Conservation (phyloP, 2,113 vertebrate species). For the Notothenia coriiceps region DNA sequence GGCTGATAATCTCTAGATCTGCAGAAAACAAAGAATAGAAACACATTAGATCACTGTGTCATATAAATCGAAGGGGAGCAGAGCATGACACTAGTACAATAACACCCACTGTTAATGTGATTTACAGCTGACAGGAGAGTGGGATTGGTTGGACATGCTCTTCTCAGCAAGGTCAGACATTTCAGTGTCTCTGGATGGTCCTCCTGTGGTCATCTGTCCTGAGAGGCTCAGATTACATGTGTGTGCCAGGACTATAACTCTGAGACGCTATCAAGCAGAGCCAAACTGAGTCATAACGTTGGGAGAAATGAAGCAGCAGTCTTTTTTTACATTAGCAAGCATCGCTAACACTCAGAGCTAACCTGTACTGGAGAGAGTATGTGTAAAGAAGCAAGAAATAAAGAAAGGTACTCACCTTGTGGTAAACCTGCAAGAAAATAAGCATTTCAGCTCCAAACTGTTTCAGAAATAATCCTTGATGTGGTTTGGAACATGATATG, state of each 20-base stretch:
- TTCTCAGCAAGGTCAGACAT: conserved; percentile 28
- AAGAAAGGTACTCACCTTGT: too few relatives aligned
- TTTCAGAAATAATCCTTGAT: too few relatives aligned
- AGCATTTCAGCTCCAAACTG: too few relatives aligned
- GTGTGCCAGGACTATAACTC: neutral
- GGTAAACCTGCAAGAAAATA: too few relatives aligned
- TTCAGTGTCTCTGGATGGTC: neutral
- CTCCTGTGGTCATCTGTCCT: conserved; percentile 1
- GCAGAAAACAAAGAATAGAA: neutral
- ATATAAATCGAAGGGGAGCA: neutral
- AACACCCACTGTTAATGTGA: neutral
- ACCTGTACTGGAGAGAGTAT: too few relatives aligned
- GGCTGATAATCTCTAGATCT: conserved; percentile 1
- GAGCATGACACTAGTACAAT: neutral
- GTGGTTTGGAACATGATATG: too few relatives aligned
- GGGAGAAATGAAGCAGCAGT: neutral
- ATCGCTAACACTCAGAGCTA: too few relatives aligned
- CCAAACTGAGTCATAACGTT: neutral
- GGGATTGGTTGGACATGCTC: conserved; percentile 8
- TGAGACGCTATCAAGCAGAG: neutral
- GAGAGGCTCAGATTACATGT: neutral
- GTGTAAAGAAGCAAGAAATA: too few relatives aligned
- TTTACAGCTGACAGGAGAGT: conserved; percentile 8
- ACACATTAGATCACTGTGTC: neutral
- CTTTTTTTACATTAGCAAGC: too few relatives aligned